Base-by-base conservation (phyloP, 2,888 invertebrate genomes). In the Pseudanteris insignis region DNA sequence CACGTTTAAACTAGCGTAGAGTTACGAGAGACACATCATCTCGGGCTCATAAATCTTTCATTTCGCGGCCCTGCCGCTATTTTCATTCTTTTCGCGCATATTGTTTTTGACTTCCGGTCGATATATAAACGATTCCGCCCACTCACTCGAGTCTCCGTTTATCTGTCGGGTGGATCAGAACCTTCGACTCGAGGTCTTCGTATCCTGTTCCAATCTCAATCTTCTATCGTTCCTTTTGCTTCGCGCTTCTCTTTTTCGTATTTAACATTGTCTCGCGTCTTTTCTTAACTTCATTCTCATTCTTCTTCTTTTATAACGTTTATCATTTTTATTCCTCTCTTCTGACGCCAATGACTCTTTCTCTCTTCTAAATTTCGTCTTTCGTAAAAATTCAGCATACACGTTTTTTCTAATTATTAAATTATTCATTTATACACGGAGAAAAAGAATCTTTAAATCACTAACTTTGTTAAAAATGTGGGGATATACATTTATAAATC, bases 51-150 rank as follows among this genome's bases (percentile, higher is more conserved):
- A 65, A 65, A 65, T 63, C 63, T 65, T 63, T 63, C 54, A 58
- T 57, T 61, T 50, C 62, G 47, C 46, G 54, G 51, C 59, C 47
- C 53, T 48, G 36, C 58, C 55, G 58, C 55, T 58, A 63, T 67
- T 67, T 68, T 67, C 64, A 67, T 66, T 64, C 63, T 66, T 68
- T 63, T 65, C 63, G 61, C 66, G 67, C 67, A 70, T 72, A 75
- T 75, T 75, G 74, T 73, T 76, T 74, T 73, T 67, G 67, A 74
- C 74, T 76, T 76, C 76, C 76, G 76, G 69, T 70, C 73, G 73
- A 72, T 71, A 73, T 69, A 73, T 67, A 71, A 72, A 71, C 65
- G 70, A 75, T 75, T 76, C 74, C 77, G 77, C 75, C 73, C 72
- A 74, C 73, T 72, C 70, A 18, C 59, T 65, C 65, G 63, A 46